These are phyloP conservation scores for Gambusia holbrooki DNA, from an alignment of 2,113 vertebrate species.

Conservation along the genomic window DNA sequence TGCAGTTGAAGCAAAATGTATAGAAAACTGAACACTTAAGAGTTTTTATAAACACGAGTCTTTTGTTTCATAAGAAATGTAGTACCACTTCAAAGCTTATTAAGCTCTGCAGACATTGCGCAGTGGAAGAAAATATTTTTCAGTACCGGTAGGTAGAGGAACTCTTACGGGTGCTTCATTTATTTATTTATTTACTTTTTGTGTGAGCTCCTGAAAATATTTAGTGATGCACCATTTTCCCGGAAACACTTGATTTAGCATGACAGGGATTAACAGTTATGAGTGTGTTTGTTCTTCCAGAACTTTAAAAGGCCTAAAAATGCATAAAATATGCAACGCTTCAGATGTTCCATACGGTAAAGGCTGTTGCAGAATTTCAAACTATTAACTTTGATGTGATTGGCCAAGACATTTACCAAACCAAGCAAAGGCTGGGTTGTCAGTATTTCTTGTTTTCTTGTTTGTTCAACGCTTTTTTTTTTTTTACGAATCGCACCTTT, in stretches of 20 bases:
- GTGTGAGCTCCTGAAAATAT: constrained; percentile 45
- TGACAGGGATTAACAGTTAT: constrained; percentile 54
- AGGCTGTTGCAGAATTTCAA: constrained; percentile 31
- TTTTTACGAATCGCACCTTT: not conserved
- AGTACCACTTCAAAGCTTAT: constrained; percentile 3
- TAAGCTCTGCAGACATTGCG: not conserved
- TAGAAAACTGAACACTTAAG: constrained; percentile 16
- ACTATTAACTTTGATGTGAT: constrained; percentile 27
- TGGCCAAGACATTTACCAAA: not conserved
- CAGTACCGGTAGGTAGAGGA: constrained; percentile 9
- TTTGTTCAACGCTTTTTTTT: not conserved
- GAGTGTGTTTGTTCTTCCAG: constrained; percentile 49
- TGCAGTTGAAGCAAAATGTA: constrained; percentile 3
- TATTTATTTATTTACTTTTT: not conserved
- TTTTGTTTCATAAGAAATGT: constrained; percentile 2
- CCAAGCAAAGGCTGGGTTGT: not conserved
- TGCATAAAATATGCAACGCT: not conserved
- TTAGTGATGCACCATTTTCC: constrained; percentile 39
- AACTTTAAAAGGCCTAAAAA: not conserved
- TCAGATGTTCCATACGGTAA: constrained; percentile 22
- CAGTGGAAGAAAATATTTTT: not conserved
- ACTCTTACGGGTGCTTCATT: constrained; percentile 9
- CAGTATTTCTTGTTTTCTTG: not conserved
- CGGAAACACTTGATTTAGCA: constrained; percentile 53
- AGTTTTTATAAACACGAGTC: not conserved